Evolutionary conservation across 2,888 invertebrate genomes (phyloP).

Genomic region (Congeria kusceri): DNA sequence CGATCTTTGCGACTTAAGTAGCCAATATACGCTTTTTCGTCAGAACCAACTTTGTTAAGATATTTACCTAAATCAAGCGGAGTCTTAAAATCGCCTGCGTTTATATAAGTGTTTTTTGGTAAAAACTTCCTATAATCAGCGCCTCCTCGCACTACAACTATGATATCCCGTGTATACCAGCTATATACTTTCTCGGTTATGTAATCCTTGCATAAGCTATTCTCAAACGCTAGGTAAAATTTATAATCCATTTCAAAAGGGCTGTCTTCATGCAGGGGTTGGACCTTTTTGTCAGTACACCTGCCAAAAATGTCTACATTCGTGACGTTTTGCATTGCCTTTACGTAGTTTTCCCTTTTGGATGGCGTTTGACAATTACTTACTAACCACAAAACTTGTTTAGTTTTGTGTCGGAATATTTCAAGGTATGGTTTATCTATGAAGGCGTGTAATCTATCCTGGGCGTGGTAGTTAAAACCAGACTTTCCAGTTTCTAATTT

Average conservation of each 20-base stretch:
- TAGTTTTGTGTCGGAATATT: not conserved
- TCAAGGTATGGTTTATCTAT: not conserved
- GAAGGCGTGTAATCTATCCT: not conserved
- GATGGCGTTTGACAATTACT: constrained; percentile 13
- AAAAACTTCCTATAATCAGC: too few relatives aligned
- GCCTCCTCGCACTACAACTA: constrained; percentile 14
- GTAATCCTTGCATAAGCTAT: not conserved
- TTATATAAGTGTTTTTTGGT: too few relatives aligned
- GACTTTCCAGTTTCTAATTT: not conserved
- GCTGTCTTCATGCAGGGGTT: not conserved
- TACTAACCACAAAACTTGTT: constrained; percentile 6
- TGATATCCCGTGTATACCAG: constrained; percentile 5
- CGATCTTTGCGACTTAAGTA: too few relatives aligned
- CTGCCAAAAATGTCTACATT: constrained; percentile 2
- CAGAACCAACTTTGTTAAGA: too few relatives aligned
- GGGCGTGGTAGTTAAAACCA: too few relatives aligned
- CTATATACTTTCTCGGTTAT: constrained; percentile 12
- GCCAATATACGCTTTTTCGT: too few relatives aligned
- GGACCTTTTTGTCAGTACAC: not conserved
- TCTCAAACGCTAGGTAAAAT: constrained; percentile 14
- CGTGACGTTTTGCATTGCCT: not conserved
- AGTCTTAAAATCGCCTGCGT: too few relatives aligned
- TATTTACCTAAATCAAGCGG: too few relatives aligned
- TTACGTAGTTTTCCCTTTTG: constrained; percentile 10
- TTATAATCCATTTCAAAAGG: not conserved